Conservation (phyloP, 2,113 vertebrate species). For the Antechinus stuartii region DNA sequence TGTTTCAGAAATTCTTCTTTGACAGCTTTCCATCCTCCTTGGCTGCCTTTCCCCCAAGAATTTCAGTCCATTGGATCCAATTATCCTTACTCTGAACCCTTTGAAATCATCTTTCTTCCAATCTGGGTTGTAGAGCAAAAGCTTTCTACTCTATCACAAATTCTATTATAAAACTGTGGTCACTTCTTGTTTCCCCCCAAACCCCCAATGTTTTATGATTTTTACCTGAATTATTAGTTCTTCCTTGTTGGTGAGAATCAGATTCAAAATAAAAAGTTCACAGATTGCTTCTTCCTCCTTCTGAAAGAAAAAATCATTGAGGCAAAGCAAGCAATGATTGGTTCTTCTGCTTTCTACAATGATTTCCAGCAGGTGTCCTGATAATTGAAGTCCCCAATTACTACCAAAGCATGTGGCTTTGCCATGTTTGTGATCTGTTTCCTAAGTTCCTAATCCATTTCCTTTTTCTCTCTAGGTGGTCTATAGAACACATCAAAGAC, state of each 20-base stretch:
- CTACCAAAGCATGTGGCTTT: background rate
- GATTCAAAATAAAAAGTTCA: background rate
- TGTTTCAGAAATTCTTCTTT: background rate
- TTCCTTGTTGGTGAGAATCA: background rate
- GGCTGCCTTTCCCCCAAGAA: background rate
- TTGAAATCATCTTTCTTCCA: background rate
- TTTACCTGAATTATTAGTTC: background rate
- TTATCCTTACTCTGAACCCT: background rate
- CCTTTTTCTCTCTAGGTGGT: background rate
- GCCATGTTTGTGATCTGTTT: background rate
- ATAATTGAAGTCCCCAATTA: background rate
- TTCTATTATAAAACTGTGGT: background rate
- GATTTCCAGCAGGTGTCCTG: background rate
- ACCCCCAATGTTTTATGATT: background rate
- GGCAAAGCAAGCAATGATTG: background rate
- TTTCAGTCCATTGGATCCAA: background rate
- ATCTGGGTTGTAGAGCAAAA: background rate
- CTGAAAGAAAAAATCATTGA: background rate
- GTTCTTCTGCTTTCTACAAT: background rate
- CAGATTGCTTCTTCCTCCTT: background rate
- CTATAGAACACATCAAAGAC: background rate
- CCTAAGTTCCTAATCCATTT: background rate
- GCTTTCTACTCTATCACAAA: background rate
- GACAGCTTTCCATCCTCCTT: background rate
- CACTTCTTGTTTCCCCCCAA: background rate